Conservation (phyloP, 2,113 vertebrate species). For the Indicator maculatus region DNA sequence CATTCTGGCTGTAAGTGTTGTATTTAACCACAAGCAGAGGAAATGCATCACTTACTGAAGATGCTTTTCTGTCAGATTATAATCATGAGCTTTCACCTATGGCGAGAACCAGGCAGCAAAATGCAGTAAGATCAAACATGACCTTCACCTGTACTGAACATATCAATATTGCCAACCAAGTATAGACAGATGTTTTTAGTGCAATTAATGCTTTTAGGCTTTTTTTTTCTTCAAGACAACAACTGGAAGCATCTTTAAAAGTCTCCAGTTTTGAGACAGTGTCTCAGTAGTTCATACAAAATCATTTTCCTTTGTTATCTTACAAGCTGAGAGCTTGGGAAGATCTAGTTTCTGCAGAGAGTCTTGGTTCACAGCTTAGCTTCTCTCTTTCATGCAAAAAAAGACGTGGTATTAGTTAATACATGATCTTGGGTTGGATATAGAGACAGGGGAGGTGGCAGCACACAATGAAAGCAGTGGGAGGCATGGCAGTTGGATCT, state of each 20-base stretch:
- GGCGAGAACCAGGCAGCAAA: not conserved
- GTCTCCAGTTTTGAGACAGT: not conserved
- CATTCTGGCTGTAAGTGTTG: not conserved
- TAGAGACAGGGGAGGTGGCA: not conserved
- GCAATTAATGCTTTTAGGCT: not conserved
- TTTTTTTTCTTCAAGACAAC: not conserved
- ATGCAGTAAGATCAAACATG: not conserved
- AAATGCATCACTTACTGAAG: not conserved
- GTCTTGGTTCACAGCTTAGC: not conserved
- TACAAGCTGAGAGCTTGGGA: not conserved
- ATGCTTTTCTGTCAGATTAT: not conserved
- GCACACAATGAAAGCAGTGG: not conserved
- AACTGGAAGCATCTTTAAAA: not conserved
- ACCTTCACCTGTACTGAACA: not conserved
- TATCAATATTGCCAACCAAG: not conserved
- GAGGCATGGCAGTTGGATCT: not conserved
- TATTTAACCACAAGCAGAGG: not conserved
- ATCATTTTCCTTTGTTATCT: not conserved
- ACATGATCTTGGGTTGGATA: not conserved
- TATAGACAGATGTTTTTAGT: not conserved
- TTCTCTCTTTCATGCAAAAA: not conserved
- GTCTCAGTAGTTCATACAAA: not conserved
- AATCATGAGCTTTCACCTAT: not conserved
- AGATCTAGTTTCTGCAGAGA: not conserved
- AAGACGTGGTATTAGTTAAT: not conserved